These are phyloP conservation scores for Xestia c-nigrum DNA, from an alignment of 2,888 invertebrate genomes.

Conservation along the genomic window DNA sequence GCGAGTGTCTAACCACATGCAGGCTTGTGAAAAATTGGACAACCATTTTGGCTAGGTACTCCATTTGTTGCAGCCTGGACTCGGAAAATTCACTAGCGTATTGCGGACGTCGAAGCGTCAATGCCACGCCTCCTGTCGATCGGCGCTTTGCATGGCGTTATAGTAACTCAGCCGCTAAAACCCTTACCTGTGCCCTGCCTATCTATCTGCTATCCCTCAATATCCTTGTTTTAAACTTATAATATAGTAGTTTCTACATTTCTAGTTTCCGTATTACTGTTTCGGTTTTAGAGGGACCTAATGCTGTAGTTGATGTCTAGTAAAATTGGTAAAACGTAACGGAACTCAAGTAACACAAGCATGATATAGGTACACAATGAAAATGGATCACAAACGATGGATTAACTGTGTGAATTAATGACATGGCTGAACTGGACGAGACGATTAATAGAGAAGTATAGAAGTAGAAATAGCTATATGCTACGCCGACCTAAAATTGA, in stretches of 20 bases:
- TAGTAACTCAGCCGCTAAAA: background rate
- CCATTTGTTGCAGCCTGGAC: background rate
- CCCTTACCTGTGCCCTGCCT: too few species aligned
- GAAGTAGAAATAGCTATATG: too few species aligned
- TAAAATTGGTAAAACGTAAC: background rate
- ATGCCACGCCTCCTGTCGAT: background rate
- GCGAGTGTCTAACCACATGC: background rate
- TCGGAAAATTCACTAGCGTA: background rate
- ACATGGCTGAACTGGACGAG: background rate
- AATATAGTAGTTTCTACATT: background rate
- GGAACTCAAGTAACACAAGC: background rate
- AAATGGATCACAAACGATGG: background rate
- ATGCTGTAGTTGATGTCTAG: background rate
- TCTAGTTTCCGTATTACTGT: slow-evolving; percentile 4
- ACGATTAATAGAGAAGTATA: background rate
- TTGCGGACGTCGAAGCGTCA: background rate
- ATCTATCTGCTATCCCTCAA: background rate
- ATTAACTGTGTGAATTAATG: background rate
- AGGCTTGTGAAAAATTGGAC: background rate
- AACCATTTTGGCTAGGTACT: background rate
- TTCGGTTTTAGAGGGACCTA: background rate
- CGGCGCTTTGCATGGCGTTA: background rate
- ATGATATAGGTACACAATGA: background rate
- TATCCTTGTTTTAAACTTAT: background rate
- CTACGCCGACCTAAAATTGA: too few species aligned